Evolutionary conservation across 2,113 vertebrate genomes (phyloP), one percentile per base, ranked within the genome.

Genomic region (Melanotaenia duboulayi): DNA sequence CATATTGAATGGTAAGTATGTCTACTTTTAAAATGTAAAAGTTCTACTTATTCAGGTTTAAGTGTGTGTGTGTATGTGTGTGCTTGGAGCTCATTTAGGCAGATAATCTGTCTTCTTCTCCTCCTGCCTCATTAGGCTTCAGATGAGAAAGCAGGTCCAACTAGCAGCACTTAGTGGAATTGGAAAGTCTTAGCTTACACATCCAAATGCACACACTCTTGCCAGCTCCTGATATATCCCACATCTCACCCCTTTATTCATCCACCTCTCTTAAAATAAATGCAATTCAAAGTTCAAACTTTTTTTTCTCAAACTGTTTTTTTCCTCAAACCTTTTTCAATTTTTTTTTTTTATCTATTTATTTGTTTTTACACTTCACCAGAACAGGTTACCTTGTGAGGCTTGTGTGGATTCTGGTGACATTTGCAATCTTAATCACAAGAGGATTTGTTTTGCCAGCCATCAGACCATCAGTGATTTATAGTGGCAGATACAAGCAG

Each of bases 151-250:
- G 75, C 63, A 65, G 61, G 65, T 77, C 74, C 65, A 56, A 71
- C 75, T 51, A 80, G 63, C 65, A 81, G 87, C 90, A 92, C 92
- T 93, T 92, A 91, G 79, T 62, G 40, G 74, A 88, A 93, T 91
- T 92, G 87, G 79, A 77, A 87, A 77, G n/a, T 78, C 74, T 88
- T 83, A 86, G 65, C 81, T 50, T 63, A 56, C 69, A 49, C 65
- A 65, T 78, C 16, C 70, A 58, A 61, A 22, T 54, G 51, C 49
- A 70, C 67, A 57, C 50, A 52, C 52, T 14, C 50, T 65, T 50
- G 65, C 64, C 25, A 65, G 9, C 9, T 28, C 39, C 48, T 56
- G 19, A 57, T 28, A 19, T 10, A 19, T 7, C 54, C 71, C 19
- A 35, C 60, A 40, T 25, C 19, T 67, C 51, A 46, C 28, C 55